Conservation (phyloP, 2,888 invertebrate species). For the Cheilosia urbana region DNA sequence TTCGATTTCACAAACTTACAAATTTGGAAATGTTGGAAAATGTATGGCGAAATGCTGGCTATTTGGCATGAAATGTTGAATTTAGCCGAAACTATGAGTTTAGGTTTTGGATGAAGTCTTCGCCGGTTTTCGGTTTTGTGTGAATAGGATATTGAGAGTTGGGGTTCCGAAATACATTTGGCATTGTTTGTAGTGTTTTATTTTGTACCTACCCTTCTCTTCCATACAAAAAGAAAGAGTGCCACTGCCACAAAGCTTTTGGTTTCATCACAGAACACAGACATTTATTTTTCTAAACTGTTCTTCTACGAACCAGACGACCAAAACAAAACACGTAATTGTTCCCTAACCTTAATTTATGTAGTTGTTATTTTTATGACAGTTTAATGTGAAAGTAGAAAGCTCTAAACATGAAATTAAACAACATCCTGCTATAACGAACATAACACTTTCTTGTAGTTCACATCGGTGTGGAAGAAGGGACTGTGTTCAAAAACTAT, state of each 20-base stretch:
- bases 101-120: too few species aligned
- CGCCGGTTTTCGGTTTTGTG: too few species aligned
- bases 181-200: not conserved
- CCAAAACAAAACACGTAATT: not conserved
- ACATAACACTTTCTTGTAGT: not conserved
- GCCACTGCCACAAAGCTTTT: not conserved
- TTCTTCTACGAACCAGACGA: constrained; percentile 9
- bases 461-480: not conserved
- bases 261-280: not conserved
- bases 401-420: constrained; percentile 1
- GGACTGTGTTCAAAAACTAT: constrained; percentile 19
- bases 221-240: too few species aligned
- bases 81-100: too few species aligned
- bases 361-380: not conserved
- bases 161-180: too few species aligned
- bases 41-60: too few species aligned
- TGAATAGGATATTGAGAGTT: too few species aligned
- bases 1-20: too few species aligned
- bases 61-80: too few species aligned
- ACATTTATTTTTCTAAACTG: not conserved
- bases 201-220: not conserved
- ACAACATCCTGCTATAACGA: not conserved
- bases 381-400: constrained; percentile 6
- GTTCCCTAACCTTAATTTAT: too few species aligned
- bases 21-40: too few species aligned